A percentile compares a stretch with the other conserved stretches of the same genome.
Evolutionary conservation across 2,113 vertebrate genomes (phyloP).

Genomic region (Numida meleagris): DNA sequence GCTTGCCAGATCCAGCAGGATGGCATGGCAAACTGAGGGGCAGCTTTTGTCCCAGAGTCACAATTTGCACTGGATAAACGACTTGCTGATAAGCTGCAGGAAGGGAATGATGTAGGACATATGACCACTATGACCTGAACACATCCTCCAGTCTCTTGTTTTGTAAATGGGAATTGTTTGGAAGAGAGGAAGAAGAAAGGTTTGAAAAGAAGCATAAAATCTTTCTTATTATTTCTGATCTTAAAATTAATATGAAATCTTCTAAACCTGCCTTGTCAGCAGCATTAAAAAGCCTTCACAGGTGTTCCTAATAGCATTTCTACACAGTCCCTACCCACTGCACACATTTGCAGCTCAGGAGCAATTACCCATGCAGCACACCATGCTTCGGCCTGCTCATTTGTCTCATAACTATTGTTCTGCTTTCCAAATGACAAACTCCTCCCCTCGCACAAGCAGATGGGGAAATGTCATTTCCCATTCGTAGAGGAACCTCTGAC

Average conservation of each 20-base stretch:
- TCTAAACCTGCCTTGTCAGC: neutral
- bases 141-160: neutral
- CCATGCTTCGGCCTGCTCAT: slow-evolving; percentile 13
- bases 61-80: neutral
- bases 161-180: neutral
- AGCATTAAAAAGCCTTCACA: neutral
- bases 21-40: neutral
- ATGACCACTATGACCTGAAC: neutral
- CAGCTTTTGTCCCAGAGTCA: neutral
- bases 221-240: neutral
- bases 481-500: slow-evolving; percentile 51
- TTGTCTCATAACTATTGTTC: slow-evolving; percentile 43
- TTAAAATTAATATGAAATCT: neutral
- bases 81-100: neutral
- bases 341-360: slow-evolving; percentile 27
- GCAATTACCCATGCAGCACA: slow-evolving; percentile 14
- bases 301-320: neutral
- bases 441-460: slow-evolving; percentile 27
- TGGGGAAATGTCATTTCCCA: slow-evolving; percentile 40
- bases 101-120: neutral
- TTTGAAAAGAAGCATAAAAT: neutral
- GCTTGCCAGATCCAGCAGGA: neutral
- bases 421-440: slow-evolving; percentile 37
- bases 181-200: neutral
- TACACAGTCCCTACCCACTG: neutral